phyloP scores from a whole-genome alignment of 2,113 vertebrate genomes.

The Montifringilla adamsi region DNA sequence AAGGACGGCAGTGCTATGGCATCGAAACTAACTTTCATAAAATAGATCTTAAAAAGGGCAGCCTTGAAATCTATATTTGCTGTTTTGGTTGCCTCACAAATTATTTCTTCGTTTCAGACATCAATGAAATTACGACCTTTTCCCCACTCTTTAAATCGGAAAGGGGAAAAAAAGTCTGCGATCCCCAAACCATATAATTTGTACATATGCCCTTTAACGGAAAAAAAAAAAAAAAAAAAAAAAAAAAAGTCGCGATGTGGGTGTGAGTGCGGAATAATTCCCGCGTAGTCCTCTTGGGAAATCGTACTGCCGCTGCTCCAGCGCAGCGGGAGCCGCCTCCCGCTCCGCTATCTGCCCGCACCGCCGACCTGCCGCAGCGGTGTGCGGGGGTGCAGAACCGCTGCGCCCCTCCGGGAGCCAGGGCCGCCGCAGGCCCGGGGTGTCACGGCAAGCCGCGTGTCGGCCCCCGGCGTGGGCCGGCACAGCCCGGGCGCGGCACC shows the following conservation, averaged over 20 bases:
- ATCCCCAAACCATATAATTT: not conserved
- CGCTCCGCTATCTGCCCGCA: not conserved
- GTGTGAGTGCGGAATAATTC: conserved; percentile 6
- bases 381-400: not conserved
- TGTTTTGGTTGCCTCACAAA: not conserved
- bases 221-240: not conserved
- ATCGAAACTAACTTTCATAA: not conserved
- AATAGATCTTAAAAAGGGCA: not conserved
- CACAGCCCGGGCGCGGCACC: not conserved
- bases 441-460: not conserved
- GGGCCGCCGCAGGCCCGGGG: not conserved
- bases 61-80: not conserved
- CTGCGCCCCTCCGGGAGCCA: not conserved
- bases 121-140: not conserved
- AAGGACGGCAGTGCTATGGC: not conserved
- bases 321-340: not conserved
- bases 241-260: not conserved
- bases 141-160: not conserved
- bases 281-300: not conserved
- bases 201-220: conserved; percentile 8
- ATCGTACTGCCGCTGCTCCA: not conserved
- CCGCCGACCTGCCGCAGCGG: not conserved
- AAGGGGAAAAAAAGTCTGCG: not conserved
- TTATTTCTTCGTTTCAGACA: not conserved
- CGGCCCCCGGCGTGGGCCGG: not conserved